Evolutionary conservation across 2,888 invertebrate species (phyloP), one percentile per base, ranked within the genome.

Genomic region (Plusia festucae): DNA sequence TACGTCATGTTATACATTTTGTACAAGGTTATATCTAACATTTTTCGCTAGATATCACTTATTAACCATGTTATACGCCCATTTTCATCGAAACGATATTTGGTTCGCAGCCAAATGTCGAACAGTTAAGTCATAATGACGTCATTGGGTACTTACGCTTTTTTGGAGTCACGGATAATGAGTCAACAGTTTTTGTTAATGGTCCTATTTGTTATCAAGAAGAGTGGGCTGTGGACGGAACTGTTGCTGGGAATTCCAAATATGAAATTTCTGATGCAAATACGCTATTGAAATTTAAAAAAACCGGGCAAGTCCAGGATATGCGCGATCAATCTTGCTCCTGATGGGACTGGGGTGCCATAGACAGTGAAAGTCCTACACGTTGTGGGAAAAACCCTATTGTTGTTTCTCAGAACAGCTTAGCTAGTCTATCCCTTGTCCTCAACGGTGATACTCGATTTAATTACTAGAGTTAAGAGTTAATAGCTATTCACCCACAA

Each of bases 101-200:
- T 73, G 76, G 63, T 51, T 61, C 34, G 34, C 2, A 13, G 65
- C 73, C 76, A 69, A 73, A 69, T 61, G 64, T 58, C 52, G 46
- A 58, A 49, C 18, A 22, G 72, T 60, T 54, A 64, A 58, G 56
- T 60, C 49, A 65, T 6, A 32, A 52, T 78, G 70, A 78, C 78
- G 78, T 78, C 75, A 75, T 52, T 51, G 32, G 55, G 24, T 53
- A 52, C 51, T 22, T 64, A 53, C 40, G 32, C 58, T 60, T 60
- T 74, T 74, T 63, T 62, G 44, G 24, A 58, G 59, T 57, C 40
- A 53, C 30, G 57, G 32, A 30, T 55, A 65, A 57, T 76, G 76
- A 76, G 44, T 73, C 68, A 68, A 52, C 68, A 5, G 24, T 53
- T 59, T 70, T 70, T 60, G 30, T 1, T 73, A 74, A 74, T 70